Conservation (phyloP, 2,888 invertebrate genomes). For the Eupithecia vulgata region DNA sequence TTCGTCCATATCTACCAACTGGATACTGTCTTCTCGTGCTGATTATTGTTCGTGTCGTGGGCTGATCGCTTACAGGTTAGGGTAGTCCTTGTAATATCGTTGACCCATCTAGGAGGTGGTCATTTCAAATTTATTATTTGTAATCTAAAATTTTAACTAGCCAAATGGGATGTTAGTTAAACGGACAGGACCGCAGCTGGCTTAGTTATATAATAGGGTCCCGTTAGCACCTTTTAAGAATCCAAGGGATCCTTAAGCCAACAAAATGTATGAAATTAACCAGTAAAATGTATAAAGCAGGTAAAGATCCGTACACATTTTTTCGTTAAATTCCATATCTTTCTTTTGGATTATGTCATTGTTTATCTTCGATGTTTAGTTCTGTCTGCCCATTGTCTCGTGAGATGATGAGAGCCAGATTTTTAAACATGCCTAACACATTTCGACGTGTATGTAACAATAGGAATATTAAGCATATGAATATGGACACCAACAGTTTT, state of each 20-base stretch:
- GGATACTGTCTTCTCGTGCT: neutral
- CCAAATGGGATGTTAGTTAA: neutral
- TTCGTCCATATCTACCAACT: neutral
- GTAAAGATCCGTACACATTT: neutral
- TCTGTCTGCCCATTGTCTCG: neutral
- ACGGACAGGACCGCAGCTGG: neutral
- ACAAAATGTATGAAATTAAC: neutral
- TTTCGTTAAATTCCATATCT: neutral
- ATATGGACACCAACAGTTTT: neutral
- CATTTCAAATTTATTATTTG: neutral
- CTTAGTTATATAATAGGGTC: neutral
- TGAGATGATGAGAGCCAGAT: neutral
- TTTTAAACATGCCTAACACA: neutral
- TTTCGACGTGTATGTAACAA: slow-evolving; percentile 1
- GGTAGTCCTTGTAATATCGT: neutral
- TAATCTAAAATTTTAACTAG: neutral
- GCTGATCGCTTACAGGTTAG: neutral
- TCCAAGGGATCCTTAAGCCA: neutral
- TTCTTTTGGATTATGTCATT: neutral
- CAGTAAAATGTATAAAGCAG: neutral
- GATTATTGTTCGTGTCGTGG: neutral
- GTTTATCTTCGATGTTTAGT: neutral
- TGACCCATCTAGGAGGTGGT: neutral
- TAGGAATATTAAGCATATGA: slow-evolving; percentile 6
- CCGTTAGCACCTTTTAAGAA: neutral